Evolutionary conservation across 1,140 invertebrate species (phyloP).

Genomic region (Zaprionus ornatus): DNA sequence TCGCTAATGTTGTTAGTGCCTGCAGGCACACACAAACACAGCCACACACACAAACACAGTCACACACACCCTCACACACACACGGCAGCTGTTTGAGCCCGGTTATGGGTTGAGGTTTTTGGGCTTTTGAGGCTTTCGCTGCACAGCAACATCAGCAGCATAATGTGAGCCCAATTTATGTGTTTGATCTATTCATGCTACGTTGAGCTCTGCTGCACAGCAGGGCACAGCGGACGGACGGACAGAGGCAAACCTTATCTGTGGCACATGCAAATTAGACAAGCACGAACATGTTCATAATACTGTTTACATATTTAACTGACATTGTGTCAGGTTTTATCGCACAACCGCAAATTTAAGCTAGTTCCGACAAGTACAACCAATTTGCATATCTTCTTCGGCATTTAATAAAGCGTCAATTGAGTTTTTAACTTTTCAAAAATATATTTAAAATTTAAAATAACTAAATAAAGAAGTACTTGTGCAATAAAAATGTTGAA

Average conservation of each 20-base stretch:
- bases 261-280: slow-evolving; percentile 63
- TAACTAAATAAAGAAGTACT: not conserved
- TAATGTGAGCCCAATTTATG: slow-evolving; percentile 54
- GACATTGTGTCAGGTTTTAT: slow-evolving; percentile 33
- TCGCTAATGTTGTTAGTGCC: slow-evolving; percentile 46
- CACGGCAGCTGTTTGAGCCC: not conserved
- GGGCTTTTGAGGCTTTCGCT: slow-evolving; percentile 8
- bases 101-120: slow-evolving; percentile 2
- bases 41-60: not conserved
- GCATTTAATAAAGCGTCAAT: not conserved
- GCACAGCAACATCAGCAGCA: not conserved
- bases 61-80: not conserved
- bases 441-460: not conserved
- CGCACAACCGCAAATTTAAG: slow-evolving; percentile 20
- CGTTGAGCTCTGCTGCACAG: slow-evolving; percentile 49
- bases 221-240: not conserved
- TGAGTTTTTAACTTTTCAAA: not conserved
- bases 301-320: slow-evolving; percentile 57
- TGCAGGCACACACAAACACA: not conserved
- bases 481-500: not conserved
- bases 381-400: not conserved
- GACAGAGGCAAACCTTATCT: slow-evolving; percentile 44
- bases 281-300: slow-evolving; percentile 39
- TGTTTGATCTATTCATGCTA: slow-evolving; percentile 77
- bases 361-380: slow-evolving; percentile 3